Percentiles rank a stretch among this genome's conserved stretches.
Evolutionary conservation across 2,113 vertebrate species (phyloP).

Genomic region (Brachyistius frenatus): DNA sequence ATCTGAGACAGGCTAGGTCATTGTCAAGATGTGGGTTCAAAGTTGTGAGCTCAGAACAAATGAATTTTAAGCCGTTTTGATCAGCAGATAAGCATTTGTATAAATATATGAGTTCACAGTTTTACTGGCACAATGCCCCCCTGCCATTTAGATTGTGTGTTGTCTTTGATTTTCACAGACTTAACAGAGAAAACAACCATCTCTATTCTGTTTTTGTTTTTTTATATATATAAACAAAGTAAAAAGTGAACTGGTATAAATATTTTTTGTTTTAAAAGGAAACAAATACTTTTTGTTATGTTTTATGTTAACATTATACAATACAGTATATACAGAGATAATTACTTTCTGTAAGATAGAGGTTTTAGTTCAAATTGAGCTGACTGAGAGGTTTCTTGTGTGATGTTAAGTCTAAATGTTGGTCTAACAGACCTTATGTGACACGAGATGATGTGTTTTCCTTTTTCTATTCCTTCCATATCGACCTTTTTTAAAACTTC

Average conservation of each 20-base stretch:
- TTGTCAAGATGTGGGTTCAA: conserved; percentile 60
- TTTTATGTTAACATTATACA: background rate
- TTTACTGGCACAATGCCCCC: conserved; percentile 19
- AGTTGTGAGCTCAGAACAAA: conserved; percentile 62
- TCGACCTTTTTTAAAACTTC: conserved; percentile 8
- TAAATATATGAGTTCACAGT: conserved; percentile 67
- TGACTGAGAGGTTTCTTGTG: conserved; percentile 7
- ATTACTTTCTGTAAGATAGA: background rate
- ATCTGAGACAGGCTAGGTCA: conserved; percentile 46
- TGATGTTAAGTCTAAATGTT: conserved; percentile 7
- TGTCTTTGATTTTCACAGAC: conserved; percentile 28
- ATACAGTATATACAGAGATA: background rate
- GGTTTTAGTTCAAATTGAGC: background rate
- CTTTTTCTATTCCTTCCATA: conserved; percentile 41
- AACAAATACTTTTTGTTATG: background rate
- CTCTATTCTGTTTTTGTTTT: background rate
- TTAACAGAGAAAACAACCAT: conserved; percentile 28
- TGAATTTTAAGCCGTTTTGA: conserved; percentile 69
- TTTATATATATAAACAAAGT: too few species aligned
- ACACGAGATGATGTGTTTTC: conserved; percentile 8
- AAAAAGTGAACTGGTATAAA: background rate
- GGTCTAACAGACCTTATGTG: conserved; percentile 7
- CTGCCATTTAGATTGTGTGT: conserved; percentile 17
- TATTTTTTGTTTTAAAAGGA: conserved; percentile 29
- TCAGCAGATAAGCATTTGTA: conserved; percentile 66